Conservation (phyloP, 2,113 vertebrate species). For the Grammomys dolichurus region DNA sequence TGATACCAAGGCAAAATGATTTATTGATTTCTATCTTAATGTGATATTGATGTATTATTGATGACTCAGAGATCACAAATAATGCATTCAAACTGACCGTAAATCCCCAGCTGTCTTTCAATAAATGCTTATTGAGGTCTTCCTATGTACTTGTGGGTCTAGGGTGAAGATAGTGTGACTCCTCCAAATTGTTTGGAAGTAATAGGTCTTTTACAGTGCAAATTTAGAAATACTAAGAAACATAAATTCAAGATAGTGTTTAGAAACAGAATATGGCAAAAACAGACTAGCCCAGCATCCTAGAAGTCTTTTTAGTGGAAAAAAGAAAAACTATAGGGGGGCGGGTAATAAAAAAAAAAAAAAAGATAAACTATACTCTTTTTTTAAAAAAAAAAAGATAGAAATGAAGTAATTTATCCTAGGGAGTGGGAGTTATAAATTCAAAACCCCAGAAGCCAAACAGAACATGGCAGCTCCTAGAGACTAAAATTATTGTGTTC, state of each 20-base stretch:
- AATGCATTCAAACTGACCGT: background rate
- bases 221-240: background rate
- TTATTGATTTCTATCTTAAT: background rate
- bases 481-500: background rate
- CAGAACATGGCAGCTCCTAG: background rate
- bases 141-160: background rate
- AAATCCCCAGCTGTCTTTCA: background rate
- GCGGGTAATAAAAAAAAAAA: background rate
- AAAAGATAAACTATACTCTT: background rate
- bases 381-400: background rate
- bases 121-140: background rate
- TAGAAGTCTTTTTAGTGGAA: background rate
- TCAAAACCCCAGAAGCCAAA: slow-evolving; percentile 2
- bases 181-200: background rate
- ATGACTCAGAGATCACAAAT: background rate
- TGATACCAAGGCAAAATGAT: background rate
- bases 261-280: background rate
- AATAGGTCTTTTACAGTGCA: background rate
- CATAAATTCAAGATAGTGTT: background rate
- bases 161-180: background rate
- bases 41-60: background rate
- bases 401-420: background rate
- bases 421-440: background rate
- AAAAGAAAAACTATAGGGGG: background rate
- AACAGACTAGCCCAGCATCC: background rate